Percentiles rank a stretch among this genome's conserved stretches.
Evolutionary conservation across 2,113 vertebrate species (phyloP).

Genomic region (Tauraco erythrolophus): DNA sequence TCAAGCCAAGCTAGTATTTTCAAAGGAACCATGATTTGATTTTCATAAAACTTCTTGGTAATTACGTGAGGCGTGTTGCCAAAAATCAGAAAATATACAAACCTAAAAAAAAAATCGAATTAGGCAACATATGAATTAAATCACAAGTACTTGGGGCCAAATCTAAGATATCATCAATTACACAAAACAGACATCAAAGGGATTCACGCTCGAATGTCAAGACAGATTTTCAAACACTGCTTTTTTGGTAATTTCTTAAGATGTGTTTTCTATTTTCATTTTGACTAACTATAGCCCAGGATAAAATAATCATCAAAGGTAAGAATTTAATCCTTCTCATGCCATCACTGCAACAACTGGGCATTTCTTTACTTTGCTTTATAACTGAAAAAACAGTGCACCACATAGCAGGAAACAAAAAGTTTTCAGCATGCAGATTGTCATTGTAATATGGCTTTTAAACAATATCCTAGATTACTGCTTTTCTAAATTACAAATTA

Average conservation of each 20-base stretch:
- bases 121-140: neutral
- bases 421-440: neutral
- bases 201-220: neutral
- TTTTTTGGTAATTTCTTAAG: neutral
- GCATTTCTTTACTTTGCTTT: neutral
- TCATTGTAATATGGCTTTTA: neutral
- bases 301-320: neutral
- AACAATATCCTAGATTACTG: neutral
- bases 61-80: neutral
- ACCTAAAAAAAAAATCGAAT: neutral
- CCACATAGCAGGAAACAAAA: neutral
- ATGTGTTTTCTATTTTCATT: neutral
- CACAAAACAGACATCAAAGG: neutral
- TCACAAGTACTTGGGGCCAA: neutral
- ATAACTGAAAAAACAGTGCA: neutral
- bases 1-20: conserved; percentile 6
- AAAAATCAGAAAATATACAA: neutral
- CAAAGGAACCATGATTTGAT: neutral
- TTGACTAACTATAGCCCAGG: neutral
- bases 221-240: neutral
- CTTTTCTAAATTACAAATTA: neutral
- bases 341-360: neutral
- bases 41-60: neutral
- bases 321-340: neutral
- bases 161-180: neutral